Percentiles rank a stretch among this genome's conserved stretches.
Conservation (phyloP, 2,888 invertebrate species). For the Melinopterus prodromus region DNA sequence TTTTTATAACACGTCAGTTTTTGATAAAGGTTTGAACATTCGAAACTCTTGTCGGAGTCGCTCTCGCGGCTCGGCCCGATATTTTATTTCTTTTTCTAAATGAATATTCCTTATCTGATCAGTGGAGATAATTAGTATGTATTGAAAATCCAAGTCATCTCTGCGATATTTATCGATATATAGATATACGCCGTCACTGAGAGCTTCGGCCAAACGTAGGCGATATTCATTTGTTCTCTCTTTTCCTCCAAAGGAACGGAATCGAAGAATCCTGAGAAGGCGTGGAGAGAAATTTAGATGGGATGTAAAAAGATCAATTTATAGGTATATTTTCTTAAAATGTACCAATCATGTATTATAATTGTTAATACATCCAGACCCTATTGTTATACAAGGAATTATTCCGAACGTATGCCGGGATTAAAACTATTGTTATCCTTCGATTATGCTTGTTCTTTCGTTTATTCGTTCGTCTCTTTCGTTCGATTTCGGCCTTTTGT, state of each 20-base stretch:
- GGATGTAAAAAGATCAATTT: constrained; percentile 48
- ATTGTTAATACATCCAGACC: constrained; percentile 52
- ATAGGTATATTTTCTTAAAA: constrained; percentile 55
- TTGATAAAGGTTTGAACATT: constrained; percentile 46
- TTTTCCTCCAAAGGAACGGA: not conserved
- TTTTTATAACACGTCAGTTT: constrained; percentile 43
- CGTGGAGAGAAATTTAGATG: not conserved
- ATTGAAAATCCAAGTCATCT: constrained; percentile 61
- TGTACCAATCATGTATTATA: constrained; percentile 56
- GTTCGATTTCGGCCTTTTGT: not conserved
- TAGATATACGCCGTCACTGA: constrained; percentile 48
- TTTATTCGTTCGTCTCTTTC: not conserved
- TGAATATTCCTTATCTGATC: constrained; percentile 59
- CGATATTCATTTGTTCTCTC: not conserved
- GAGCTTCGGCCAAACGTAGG: constrained; percentile 47
- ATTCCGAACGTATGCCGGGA: constrained; percentile 40
- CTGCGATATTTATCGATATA: constrained; percentile 57
- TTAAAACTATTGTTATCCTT: constrained; percentile 38
- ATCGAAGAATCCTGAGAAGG: not conserved
- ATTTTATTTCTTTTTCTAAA: constrained; percentile 56
- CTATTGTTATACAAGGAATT: constrained; percentile 46
- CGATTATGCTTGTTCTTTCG: constrained; percentile 20
- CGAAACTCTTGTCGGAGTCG: constrained; percentile 30
- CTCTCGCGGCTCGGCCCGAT: constrained; percentile 38
- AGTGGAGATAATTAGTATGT: constrained; percentile 60